A percentile compares a stretch with the other conserved stretches of the same genome.
Evolutionary conservation across 2,888 invertebrate genomes (phyloP).

Genomic region (Leptopilina myrica): DNA sequence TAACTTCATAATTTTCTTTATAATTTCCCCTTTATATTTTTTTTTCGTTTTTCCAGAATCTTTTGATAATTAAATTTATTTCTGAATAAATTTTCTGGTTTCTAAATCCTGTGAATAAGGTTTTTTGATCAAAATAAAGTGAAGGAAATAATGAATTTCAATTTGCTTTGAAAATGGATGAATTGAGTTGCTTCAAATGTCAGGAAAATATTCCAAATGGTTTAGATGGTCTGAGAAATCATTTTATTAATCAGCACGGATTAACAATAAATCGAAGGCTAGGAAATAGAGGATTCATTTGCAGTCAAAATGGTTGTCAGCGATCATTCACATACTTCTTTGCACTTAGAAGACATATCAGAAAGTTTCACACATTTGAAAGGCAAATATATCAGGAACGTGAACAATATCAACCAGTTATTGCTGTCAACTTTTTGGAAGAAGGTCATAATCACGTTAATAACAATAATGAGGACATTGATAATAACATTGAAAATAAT

Average conservation of each 20-base stretch:
- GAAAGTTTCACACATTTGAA: neutral
- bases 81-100: too few relatives aligned
- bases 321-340: neutral
- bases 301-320: slow-evolving; percentile 36
- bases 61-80: too few relatives aligned
- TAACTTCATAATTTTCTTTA: too few relatives aligned
- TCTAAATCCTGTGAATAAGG: too few relatives aligned
- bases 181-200: slow-evolving; percentile 39
- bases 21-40: too few relatives aligned
- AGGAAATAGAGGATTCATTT: slow-evolving; percentile 30
- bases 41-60: too few relatives aligned
- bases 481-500: neutral
- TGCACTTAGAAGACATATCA: slow-evolving; percentile 23
- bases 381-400: neutral
- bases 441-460: neutral
- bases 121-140: too few relatives aligned
- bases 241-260: slow-evolving; percentile 10
- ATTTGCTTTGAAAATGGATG: neutral
- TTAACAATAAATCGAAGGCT: slow-evolving; percentile 34
- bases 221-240: neutral
- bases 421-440: neutral
- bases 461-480: neutral
- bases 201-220: slow-evolving; percentile 20
- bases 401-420: neutral
- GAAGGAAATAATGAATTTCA: too few relatives aligned